These are phyloP conservation scores for Oxystoma pomonae DNA, from an alignment of 2,888 invertebrate species.

Conservation along the genomic window DNA sequence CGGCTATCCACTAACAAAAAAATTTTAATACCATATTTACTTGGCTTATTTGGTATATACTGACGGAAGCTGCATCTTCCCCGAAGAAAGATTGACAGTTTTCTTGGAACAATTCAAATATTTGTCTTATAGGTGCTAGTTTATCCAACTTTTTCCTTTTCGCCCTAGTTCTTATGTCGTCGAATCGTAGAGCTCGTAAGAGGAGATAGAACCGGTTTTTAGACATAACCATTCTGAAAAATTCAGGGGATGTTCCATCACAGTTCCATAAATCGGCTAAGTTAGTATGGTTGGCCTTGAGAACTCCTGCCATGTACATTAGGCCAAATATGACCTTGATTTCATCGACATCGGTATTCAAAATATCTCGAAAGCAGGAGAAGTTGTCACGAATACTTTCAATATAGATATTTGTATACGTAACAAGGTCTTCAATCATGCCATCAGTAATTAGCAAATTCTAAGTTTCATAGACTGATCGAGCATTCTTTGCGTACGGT, in stretches of 20 bases:
- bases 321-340: constrained; percentile 13
- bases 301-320: constrained; percentile 7
- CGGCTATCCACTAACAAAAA: constrained; percentile 14
- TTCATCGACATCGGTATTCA: neutral
- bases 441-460: constrained; percentile 5
- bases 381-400: constrained; percentile 33
- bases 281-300: neutral
- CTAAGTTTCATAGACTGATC: constrained; percentile 3
- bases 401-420: neutral
- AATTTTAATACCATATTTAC: constrained; percentile 15
- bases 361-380: neutral
- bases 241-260: constrained; percentile 5
- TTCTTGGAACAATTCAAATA: constrained; percentile 14
- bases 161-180: neutral
- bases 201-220: neutral
- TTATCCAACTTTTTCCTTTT: constrained; percentile 7
- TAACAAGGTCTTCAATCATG: constrained; percentile 1
- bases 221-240: neutral
- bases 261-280: constrained; percentile 3
- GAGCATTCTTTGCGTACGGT: neutral
- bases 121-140: constrained; percentile 9
- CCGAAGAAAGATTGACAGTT: constrained; percentile 13
- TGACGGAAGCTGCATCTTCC: constrained; percentile 12
- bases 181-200: neutral
- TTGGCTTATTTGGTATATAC: constrained; percentile 18